These are phyloP conservation scores for Dendroctonus valens DNA, from an alignment of 1,140 invertebrate genomes.

Conservation along the genomic window DNA sequence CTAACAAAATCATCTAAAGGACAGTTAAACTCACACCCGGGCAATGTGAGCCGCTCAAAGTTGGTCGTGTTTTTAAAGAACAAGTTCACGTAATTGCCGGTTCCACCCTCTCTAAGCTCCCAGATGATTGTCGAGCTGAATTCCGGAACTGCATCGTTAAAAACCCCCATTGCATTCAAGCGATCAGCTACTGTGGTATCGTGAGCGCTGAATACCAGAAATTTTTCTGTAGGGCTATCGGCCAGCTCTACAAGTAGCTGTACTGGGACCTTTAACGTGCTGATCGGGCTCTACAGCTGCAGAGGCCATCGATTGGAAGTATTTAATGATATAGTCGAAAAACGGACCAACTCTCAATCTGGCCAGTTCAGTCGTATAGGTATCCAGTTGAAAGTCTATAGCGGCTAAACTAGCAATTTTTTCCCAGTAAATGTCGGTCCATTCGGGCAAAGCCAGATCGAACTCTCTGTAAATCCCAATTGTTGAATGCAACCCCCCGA, in stretches of 20 bases:
- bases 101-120: constrained; percentile 58
- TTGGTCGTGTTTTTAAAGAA: constrained; percentile 62
- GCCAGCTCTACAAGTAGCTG: background rate
- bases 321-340: constrained; percentile 47
- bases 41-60: constrained; percentile 55
- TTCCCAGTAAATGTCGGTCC: constrained; percentile 61
- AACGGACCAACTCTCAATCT: constrained; percentile 62
- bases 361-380: constrained; percentile 54
- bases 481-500: constrained; percentile 63
- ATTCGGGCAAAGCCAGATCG: constrained; percentile 69
- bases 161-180: constrained; percentile 70
- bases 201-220: constrained; percentile 53
- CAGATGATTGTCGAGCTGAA: constrained; percentile 70
- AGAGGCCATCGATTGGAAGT: constrained; percentile 18
- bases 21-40: constrained; percentile 59
- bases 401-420: constrained; percentile 53
- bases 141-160: constrained; percentile 67
- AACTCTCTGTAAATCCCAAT: constrained; percentile 67
- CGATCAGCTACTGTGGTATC: constrained; percentile 78
- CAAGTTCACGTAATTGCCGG: constrained; percentile 52
- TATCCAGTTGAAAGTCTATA: constrained; percentile 49
- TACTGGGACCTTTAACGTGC: constrained; percentile 2
- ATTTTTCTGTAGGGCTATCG: constrained; percentile 48
- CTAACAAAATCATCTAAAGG: constrained; percentile 56
- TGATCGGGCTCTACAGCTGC: background rate